phyloP scores from a whole-genome alignment of 2,888 invertebrate species.

The Parochlus steinenii region DNA sequence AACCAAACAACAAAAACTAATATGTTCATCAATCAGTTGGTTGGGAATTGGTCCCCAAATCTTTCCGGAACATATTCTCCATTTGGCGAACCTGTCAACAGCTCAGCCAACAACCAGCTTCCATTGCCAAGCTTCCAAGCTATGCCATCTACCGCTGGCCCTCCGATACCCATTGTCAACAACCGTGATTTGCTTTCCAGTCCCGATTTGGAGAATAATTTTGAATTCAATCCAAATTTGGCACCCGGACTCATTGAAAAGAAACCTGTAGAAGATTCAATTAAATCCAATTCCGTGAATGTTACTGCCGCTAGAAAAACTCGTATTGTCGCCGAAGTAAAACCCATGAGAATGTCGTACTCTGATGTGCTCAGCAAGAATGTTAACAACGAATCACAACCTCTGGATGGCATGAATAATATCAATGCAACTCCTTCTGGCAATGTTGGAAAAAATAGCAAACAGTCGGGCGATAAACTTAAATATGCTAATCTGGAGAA shows the following conservation, averaged over 20 bases:
- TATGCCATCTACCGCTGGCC: background rate
- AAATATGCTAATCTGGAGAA: slow-evolving; percentile 31
- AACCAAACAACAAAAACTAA: too few species aligned
- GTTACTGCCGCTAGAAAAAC: slow-evolving; percentile 23
- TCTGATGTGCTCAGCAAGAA: slow-evolving; percentile 67
- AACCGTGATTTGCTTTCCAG: too few species aligned
- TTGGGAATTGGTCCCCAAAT: too few species aligned
- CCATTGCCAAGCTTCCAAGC: slow-evolving; percentile 9
- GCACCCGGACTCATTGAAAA: too few species aligned
- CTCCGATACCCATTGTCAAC: too few species aligned
- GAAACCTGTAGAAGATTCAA: too few species aligned
- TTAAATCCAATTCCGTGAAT: too few species aligned
- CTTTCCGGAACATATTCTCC: slow-evolving; percentile 25
- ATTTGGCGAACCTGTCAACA: slow-evolving; percentile 18
- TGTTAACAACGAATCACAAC: slow-evolving; percentile 18
- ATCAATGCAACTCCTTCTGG: slow-evolving; percentile 9
- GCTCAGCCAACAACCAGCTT: slow-evolving; percentile 14
- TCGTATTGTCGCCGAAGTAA: slow-evolving; percentile 68
- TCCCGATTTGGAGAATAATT: too few species aligned
- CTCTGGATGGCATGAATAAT: slow-evolving; percentile 5
- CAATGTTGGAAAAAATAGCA: too few species aligned
- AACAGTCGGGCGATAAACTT: too few species aligned
- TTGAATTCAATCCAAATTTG: too few species aligned
- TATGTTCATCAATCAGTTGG: too few species aligned
- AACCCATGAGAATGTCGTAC: slow-evolving; percentile 73